A percentile compares a stretch with the other conserved stretches of the same genome.
Conservation (phyloP, 2,888 invertebrate genomes). For the Conus canariensis region DNA sequence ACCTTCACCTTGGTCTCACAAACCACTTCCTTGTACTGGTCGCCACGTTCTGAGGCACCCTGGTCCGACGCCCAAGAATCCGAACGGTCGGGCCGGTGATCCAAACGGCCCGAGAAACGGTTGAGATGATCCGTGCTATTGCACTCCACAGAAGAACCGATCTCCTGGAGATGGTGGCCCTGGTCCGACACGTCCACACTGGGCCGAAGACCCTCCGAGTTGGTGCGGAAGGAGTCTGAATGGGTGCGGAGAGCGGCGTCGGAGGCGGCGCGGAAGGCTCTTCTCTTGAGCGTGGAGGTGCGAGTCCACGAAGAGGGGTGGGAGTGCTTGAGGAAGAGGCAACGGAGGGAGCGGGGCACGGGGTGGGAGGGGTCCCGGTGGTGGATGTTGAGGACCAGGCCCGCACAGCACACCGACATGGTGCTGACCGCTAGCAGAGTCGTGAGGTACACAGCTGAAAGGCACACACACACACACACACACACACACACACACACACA, state of each 20-base stretch:
- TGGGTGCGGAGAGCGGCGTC: background rate
- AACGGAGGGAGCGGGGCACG: slow-evolving; percentile 48
- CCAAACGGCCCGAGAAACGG: background rate
- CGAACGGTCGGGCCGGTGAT: background rate
- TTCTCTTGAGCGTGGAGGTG: slow-evolving; percentile 7
- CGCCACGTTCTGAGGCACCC: background rate
- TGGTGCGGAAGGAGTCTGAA: background rate
- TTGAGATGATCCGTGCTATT: background rate
- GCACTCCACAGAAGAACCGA: background rate
- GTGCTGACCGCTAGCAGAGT: slow-evolving; percentile 60
- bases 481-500: background rate
- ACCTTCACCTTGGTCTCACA: slow-evolving; percentile 46
- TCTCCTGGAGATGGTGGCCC: slow-evolving; percentile 15
- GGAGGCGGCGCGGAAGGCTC: slow-evolving; percentile 21
- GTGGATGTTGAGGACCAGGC: slow-evolving; percentile 61
- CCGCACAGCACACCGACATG: slow-evolving; percentile 61
- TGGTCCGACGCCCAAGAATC: background rate
- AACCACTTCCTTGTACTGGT: slow-evolving; percentile 36
- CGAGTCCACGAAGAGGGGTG: slow-evolving; percentile 32
- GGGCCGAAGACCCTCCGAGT: background rate
- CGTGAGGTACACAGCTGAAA: slow-evolving; percentile 62
- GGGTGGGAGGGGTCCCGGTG: slow-evolving; percentile 56
- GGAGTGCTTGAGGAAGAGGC: slow-evolving; percentile 40
- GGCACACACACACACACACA: slow-evolving; percentile 20
- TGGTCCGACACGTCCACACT: slow-evolving; percentile 24